Base-by-base conservation (phyloP, 2,113 vertebrate species). In the Peucedramus taeniatus region DNA sequence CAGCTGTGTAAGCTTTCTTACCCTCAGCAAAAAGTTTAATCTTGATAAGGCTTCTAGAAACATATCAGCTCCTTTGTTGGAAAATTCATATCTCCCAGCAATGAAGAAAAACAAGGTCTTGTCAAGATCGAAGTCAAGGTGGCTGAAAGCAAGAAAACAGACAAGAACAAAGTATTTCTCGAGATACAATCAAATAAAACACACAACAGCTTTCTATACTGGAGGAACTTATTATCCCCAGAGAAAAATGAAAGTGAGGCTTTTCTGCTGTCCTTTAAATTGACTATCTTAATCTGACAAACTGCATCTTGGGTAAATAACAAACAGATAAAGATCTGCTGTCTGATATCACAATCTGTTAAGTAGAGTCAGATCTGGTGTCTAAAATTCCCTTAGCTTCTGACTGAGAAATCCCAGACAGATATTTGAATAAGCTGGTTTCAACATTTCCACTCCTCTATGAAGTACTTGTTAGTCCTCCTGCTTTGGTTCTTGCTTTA, bases 71-170 rank as follows among this genome's bases (percentile, higher is more conserved):
- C 99, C 99, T 95, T 99, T 99, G 97, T 99, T 99, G 53, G 99
- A 98, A 98, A 99, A 99, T 84, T 99, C 99, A 0, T 99, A 99
- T 63, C 99, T 98, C 33, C 99, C 99, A 40, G 99, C 99, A 42
- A 99, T 99, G 98, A 99, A 99, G 96, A 99, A 99, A 97, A 99
- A 99, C 27, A 99, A 98, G 1, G 99, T 99, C 95, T 99, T 99
- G 26, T 99, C 99, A 83, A 99, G 98, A 96, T 97, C 98, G 87
- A 99, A 99, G 95, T 99, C 99, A 61, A 99, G 98, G 84, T 99
- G 99, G 44, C 99, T 99, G 96, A 95, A 98, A 98, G 21, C 82
- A 97, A 97, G 77, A 37, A 94, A 91, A 87, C 23, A 91, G 56
- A 94, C 17, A 94, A 91, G 42, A 18, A 80, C 30, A 31, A 82